A percentile compares a stretch with the other conserved stretches of the same genome.
These are phyloP conservation scores for Dorcus hopei DNA, from an alignment of 2,888 invertebrate genomes.

Conservation along the genomic window DNA sequence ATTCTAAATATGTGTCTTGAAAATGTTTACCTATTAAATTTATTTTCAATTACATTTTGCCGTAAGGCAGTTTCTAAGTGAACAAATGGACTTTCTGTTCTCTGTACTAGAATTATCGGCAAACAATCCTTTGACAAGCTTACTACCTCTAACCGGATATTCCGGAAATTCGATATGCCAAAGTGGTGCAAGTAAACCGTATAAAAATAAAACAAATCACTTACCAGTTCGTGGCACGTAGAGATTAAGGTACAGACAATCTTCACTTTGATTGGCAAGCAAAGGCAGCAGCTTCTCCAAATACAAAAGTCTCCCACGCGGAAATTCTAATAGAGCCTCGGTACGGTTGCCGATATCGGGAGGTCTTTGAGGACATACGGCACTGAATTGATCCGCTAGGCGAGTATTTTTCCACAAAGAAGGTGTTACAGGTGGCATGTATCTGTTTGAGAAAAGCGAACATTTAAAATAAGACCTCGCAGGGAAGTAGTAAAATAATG, in stretches of 20 bases:
- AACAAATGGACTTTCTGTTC: no score
- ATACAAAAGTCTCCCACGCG: slow-evolving; percentile 79
- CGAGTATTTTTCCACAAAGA: slow-evolving; percentile 82
- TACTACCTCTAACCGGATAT: no score
- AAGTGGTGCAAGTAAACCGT: no score
- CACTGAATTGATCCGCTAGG: slow-evolving; percentile 75
- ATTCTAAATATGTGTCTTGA: no score
- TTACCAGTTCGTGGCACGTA: slow-evolving; percentile 83
- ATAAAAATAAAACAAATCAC: slow-evolving; percentile 30
- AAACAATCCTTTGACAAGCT: no score
- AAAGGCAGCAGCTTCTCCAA: slow-evolving; percentile 79
- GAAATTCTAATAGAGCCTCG: slow-evolving; percentile 69
- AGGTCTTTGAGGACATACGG: slow-evolving; percentile 84
- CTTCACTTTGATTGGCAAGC: slow-evolving; percentile 91
- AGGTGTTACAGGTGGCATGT: slow-evolving; percentile 93
- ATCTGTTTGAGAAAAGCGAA: slow-evolving; percentile 51
- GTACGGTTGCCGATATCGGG: slow-evolving; percentile 60
- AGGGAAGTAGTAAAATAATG: neutral
- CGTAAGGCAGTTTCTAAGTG: no score
- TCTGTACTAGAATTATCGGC: no score
- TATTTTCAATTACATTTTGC: no score
- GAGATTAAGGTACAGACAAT: slow-evolving; percentile 95
- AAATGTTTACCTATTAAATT: no score
- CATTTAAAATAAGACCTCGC: no score
- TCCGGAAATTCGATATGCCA: no score